phyloP scores from a whole-genome alignment of 2,797 vertebrate genomes.

The Moxostoma hubbsi region DNA sequence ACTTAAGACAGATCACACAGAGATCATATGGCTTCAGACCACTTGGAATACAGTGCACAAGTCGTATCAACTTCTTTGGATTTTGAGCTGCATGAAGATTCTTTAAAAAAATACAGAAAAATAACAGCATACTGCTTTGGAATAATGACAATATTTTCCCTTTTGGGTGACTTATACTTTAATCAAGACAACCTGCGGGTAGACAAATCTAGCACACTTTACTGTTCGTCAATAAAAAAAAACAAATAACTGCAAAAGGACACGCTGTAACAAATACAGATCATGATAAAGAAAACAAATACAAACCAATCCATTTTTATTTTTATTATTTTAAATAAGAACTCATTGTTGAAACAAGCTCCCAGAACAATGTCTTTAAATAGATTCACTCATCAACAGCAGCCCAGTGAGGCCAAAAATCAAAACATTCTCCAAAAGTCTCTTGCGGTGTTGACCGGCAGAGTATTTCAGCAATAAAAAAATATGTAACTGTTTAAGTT shows the following conservation, averaged over 20 bases:
- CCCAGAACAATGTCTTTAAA: constrained; percentile 34
- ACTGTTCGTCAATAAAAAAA: constrained; percentile 3
- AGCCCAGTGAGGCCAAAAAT: constrained; percentile 15
- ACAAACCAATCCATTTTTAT: constrained; percentile 32
- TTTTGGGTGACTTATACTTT: too few species aligned
- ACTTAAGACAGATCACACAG: too few species aligned
- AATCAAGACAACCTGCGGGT: too few species aligned
- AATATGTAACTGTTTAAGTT: constrained; percentile 38
- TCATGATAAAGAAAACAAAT: constrained; percentile 34
- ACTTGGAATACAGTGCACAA: too few species aligned
- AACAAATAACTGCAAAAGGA: too few species aligned
- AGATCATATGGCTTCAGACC: too few species aligned
- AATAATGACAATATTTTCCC: too few species aligned
- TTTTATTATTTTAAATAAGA: constrained; percentile 45
- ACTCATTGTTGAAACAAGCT: constrained; percentile 41
- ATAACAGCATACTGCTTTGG: too few species aligned
- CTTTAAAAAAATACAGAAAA: too few species aligned
- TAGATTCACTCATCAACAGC: constrained; percentile 32
- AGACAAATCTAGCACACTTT: not conserved
- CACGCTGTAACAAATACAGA: not conserved
- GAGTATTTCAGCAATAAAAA: constrained; percentile 17
- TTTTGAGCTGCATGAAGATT: too few species aligned
- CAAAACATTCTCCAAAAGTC: constrained; percentile 25
- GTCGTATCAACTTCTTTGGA: too few species aligned
- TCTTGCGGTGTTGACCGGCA: not conserved